Percentiles rank a stretch among this genome's conserved stretches.
Conservation (phyloP, 2,888 invertebrate species). For the Trichogramma dendrolimi region DNA sequence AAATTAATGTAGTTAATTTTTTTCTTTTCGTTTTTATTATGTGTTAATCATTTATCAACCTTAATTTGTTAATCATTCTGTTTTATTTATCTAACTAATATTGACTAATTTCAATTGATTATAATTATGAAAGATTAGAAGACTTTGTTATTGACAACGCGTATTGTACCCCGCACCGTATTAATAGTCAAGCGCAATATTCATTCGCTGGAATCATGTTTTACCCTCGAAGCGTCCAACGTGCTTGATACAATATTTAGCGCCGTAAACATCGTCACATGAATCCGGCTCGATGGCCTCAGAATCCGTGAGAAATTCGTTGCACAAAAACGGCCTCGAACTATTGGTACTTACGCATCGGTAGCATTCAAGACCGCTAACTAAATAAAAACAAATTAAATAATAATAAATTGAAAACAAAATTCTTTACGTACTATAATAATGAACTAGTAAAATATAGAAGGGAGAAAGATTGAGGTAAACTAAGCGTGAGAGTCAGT, state of each 20-base stretch:
- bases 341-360: constrained; percentile 83
- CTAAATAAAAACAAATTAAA: constrained; percentile 52
- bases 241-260: constrained; percentile 88
- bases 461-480: constrained; percentile 11
- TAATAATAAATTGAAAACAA: constrained; percentile 17
- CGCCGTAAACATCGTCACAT: constrained; percentile 77
- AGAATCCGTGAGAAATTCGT: constrained; percentile 68
- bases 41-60: background rate
- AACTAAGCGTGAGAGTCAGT: constrained; percentile 12
- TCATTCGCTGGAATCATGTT: constrained; percentile 3
- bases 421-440: constrained; percentile 17
- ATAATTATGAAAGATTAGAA: background rate
- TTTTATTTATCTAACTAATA: background rate
- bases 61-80: background rate
- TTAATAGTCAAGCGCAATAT: background rate
- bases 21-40: background rate
- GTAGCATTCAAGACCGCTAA: constrained; percentile 73
- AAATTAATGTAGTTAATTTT: constrained; percentile 9
- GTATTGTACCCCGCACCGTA: background rate
- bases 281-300: constrained; percentile 64
- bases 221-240: constrained; percentile 87
- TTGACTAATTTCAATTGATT: background rate
- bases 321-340: constrained; percentile 74
- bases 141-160: background rate
- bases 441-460: constrained; percentile 15